Conservation (phyloP, 2,888 invertebrate species). For the Drosophila nr. medialis region DNA sequence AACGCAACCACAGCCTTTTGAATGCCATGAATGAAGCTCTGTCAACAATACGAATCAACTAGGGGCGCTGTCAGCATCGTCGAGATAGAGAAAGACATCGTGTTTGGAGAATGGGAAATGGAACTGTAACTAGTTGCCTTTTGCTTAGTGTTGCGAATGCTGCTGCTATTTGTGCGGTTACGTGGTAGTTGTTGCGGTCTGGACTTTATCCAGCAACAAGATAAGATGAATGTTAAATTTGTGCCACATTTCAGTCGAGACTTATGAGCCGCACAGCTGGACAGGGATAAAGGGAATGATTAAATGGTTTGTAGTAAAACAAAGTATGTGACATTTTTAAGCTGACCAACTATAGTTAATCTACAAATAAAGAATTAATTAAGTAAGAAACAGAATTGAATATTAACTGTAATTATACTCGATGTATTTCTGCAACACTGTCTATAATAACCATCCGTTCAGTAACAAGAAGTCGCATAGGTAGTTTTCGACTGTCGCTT, state of each 20-base stretch:
- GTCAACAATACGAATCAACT: constrained; percentile 69
- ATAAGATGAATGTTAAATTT: constrained; percentile 60
- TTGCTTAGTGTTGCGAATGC: constrained; percentile 36
- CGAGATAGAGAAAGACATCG: not conserved
- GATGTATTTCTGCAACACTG: not conserved
- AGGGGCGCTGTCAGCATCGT: constrained; percentile 27
- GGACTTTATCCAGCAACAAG: constrained; percentile 29
- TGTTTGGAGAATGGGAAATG: constrained; percentile 7
- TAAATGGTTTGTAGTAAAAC: constrained; percentile 9
- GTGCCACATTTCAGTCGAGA: constrained; percentile 35
- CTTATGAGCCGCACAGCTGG: constrained; percentile 1
- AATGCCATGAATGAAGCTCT: constrained; percentile 72
- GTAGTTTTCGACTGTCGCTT: not conserved
- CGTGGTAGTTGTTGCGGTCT: constrained; percentile 44
- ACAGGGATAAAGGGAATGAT: not conserved
- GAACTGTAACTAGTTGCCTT: constrained; percentile 50
- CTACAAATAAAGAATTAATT: constrained; percentile 15
- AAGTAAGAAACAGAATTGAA: not conserved
- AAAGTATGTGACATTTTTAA: constrained; percentile 16
- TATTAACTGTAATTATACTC: not conserved
- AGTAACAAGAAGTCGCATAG: not conserved
- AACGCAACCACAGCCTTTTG: constrained; percentile 46
- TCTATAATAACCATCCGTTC: not conserved
- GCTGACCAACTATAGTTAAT: constrained; percentile 24
- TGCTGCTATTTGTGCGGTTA: constrained; percentile 44